Evolutionary conservation across 2,888 invertebrate species (phyloP), one percentile per base, ranked within the genome.

Genomic region (Lottia gigantea): DNA sequence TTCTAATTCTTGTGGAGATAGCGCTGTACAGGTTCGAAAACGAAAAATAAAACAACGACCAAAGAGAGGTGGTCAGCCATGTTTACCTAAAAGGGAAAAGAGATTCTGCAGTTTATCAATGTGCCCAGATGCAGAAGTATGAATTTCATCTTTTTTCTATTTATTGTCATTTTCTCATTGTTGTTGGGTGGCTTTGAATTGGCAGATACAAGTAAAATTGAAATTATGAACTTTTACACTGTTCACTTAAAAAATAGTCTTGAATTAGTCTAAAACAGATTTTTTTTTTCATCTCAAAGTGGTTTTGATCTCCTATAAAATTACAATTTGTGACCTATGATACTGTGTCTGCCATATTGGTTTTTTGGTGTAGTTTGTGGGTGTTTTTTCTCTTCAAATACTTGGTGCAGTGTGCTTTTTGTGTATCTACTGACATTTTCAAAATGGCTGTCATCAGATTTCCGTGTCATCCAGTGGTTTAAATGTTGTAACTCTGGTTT

Each of bases 1-100:
- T 76, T 88, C 89, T 6, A 88, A 87, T 6, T 87, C 88, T 0
- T 91, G 91, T 79, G 90, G 90, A 2, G 83, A 79, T 26, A 82
- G 81, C 64, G 80, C 83, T 23, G 83, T 86, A 11, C 84, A 84
- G 75, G 80, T 83, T 63, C 74, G 88, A 55, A 70, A 76, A 19
- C 74, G 86, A 46, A 73, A 73, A 31, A 76, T 84, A 31, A 66
- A 80, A 19, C 77, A 78, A 68, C 80, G 81, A 64, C 82, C 82
- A 14, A 80, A 80, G 69, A 76, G 75, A 45, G 85, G 82, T 8
- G 86, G 86, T 15, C 75, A 74, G 70, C 74, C 79, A 31, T 86
- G 86, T 74, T 82, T 82, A 8, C 73, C 83, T 55, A 76, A 80
- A 66, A 74, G 81, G 66, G 82, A 86, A 71, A 80, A 82, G 71